Evolutionary conservation across 37 sponge, comb jelly and placozoan species (phyloP).

Genomic region (Dysidea cf. avara): DNA sequence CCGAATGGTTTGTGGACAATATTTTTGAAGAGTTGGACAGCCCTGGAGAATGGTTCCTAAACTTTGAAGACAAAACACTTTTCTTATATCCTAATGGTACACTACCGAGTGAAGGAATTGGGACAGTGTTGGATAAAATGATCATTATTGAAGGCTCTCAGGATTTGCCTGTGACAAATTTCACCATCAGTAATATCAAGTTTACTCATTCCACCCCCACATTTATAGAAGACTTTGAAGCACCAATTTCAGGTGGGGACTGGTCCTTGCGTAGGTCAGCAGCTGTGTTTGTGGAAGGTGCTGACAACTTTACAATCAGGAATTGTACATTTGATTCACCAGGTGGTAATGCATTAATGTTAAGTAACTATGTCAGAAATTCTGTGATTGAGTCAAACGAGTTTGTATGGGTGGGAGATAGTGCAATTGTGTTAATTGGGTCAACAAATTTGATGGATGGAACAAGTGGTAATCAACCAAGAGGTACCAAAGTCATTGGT

Average conservation of each 20-base stretch:
- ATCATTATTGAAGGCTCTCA: conserved; percentile 34
- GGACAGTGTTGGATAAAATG: conserved; percentile 13
- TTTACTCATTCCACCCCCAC: conserved; percentile 42
- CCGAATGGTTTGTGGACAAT: conserved; percentile 51
- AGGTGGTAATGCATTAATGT: conserved; percentile 62
- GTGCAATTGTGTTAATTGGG: conserved; percentile 22
- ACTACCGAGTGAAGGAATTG: conserved; percentile 25
- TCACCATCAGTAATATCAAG: conserved; percentile 17
- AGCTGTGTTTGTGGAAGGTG: conserved; percentile 63
- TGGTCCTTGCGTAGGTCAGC: conserved; percentile 55
- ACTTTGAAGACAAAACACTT: conserved; percentile 19
- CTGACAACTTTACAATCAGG: conserved; percentile 7
- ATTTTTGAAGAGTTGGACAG: conserved; percentile 56
- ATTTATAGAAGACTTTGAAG: conserved; percentile 11
- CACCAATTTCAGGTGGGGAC: background rate
- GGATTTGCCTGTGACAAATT: conserved; percentile 13
- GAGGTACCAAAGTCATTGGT: conserved; percentile 34
- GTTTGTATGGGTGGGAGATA: conserved; percentile 47
- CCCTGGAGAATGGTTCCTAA: conserved; percentile 52
- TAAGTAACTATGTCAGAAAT: conserved; percentile 52
- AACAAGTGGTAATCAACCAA: conserved; percentile 61
- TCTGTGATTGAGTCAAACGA: conserved; percentile 24
- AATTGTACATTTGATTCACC: conserved; percentile 42
- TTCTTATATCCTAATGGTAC: conserved; percentile 47
- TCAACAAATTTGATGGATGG: conserved; percentile 53